phyloP scores from a whole-genome alignment of 1,140 invertebrate species.

The Pogonus chalceus region DNA sequence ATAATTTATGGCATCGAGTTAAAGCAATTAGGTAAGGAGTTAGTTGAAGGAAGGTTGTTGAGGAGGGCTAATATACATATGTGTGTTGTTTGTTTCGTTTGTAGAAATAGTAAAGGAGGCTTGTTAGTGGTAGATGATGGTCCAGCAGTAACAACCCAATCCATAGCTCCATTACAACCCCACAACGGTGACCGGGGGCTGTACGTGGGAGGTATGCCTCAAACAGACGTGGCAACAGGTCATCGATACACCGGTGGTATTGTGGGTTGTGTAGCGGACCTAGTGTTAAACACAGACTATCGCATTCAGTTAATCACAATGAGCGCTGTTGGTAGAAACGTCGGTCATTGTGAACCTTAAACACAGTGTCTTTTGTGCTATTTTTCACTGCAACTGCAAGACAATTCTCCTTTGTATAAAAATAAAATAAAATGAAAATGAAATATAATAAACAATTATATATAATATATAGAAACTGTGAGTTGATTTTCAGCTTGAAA shows the following conservation, averaged over 20 bases:
- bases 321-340: constrained; percentile 27
- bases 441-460: not conserved
- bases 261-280: constrained; percentile 68
- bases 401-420: not conserved
- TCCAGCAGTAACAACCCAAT: constrained; percentile 61
- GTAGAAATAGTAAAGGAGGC: constrained; percentile 75
- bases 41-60: not conserved
- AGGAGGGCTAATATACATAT: not conserved
- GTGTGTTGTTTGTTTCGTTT: constrained; percentile 21
- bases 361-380: too few species aligned
- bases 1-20: constrained; percentile 86
- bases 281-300: constrained; percentile 69
- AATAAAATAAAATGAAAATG: not conserved
- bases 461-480: not conserved
- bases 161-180: constrained; percentile 73
- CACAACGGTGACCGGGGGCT: constrained; percentile 62
- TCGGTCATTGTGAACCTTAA: constrained; percentile 34
- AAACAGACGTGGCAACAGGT: constrained; percentile 50
- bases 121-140: constrained; percentile 77
- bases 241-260: constrained; percentile 59
- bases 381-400: too few species aligned
- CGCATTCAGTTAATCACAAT: constrained; percentile 32
- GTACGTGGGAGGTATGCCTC: constrained; percentile 74
- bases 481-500: not conserved
- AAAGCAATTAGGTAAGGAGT: constrained; percentile 67